phyloP scores from a whole-genome alignment of 2,113 vertebrate species.

The Peromyscus polionotus region DNA sequence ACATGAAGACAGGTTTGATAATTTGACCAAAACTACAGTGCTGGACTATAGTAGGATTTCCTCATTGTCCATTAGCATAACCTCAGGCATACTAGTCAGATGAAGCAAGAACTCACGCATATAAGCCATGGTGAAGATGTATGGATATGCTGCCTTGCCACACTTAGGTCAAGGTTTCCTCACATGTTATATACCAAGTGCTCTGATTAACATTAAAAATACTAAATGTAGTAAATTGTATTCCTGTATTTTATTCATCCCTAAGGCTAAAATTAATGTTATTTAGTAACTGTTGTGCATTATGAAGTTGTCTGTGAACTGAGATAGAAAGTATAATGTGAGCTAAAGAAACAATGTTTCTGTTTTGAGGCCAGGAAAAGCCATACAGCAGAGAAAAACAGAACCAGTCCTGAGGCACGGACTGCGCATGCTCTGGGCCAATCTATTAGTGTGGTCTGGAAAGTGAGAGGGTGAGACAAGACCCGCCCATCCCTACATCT shows the following conservation, averaged over 20 bases:
- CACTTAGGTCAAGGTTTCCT: rapidly evolving
- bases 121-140: rapidly evolving
- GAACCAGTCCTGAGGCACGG: rapidly evolving
- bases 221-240: neutral
- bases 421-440: rapidly evolving
- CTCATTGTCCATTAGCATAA: neutral
- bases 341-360: neutral
- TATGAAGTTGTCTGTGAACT: neutral
- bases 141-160: neutral
- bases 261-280: neutral
- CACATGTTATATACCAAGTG: neutral
- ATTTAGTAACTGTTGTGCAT: neutral
- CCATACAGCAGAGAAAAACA: too few species aligned
- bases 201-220: neutral
- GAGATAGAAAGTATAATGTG: too few species aligned
- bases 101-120: neutral
- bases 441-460: rapidly evolving
- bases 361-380: rapidly evolving
- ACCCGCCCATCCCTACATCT: neutral
- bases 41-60: neutral
- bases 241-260: neutral
- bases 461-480: too few species aligned
- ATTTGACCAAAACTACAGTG: neutral
- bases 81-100: neutral
- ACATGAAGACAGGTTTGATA: neutral